Evolutionary conservation across 2,113 vertebrate species (phyloP).

Genomic region (Taxidea taxus): DNA sequence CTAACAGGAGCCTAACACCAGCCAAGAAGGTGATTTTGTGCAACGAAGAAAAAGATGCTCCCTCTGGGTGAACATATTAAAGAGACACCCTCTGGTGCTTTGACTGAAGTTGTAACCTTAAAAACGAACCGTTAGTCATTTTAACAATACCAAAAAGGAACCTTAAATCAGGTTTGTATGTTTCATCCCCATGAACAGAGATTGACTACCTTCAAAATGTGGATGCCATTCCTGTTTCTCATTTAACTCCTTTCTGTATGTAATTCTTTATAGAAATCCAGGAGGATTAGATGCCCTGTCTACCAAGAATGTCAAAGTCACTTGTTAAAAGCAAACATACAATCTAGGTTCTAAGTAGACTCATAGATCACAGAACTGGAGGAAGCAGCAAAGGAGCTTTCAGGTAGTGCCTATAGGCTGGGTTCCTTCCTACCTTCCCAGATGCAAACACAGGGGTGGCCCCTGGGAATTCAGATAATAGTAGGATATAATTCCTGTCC

Average conservation of each 20-base stretch:
- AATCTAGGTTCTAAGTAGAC: not conserved
- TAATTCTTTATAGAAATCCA: conserved; percentile 16
- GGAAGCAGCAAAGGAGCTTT: not conserved
- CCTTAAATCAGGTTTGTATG: not conserved
- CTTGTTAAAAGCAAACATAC: conserved; percentile 7
- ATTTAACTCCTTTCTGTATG: not conserved
- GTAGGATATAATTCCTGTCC: not conserved
- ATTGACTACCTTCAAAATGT: conserved; percentile 20
- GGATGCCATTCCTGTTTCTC: not conserved
- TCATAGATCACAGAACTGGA: not conserved
- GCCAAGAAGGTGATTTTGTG: not conserved
- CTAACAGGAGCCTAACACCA: not conserved
- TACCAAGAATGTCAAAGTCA: not conserved
- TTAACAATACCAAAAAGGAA: conserved; percentile 37
- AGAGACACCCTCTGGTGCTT: not conserved
- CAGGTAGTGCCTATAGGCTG: not conserved
- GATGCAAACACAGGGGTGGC: not conserved
- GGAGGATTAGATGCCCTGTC: not conserved
- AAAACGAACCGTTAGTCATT: not conserved
- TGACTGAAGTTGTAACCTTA: not conserved
- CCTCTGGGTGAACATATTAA: not conserved
- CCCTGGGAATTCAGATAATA: not conserved
- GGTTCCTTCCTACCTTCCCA: not conserved
- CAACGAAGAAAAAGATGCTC: conserved; percentile 29
- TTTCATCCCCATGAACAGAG: not conserved